Base-by-base conservation (phyloP, 2,113 vertebrate species). In the Machaerirhynchus nigripectus region DNA sequence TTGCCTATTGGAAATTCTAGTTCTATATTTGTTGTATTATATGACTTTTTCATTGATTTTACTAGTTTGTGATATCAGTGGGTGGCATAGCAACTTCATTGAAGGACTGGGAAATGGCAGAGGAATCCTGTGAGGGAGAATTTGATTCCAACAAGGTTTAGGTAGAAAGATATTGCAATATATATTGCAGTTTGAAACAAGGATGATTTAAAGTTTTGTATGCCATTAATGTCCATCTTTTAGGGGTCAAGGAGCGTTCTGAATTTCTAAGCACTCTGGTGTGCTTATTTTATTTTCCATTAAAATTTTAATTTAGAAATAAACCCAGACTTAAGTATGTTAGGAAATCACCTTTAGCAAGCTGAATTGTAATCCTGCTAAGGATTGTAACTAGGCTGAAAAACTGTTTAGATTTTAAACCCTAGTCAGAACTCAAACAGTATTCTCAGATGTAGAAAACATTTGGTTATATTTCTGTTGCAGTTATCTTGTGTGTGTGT, bases 391-490 rank as follows among this genome's bases (percentile, higher is more conserved):
- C 30, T 79, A 87, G 44, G 13, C 94, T 92, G 86, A 93, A 96
- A 89, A 74, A 82, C 86, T 94, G 95, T 95, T 97, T 89, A 76
- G 88, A 70, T 89, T 94, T 94, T 87, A 93, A 95, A 73, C 15
- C 21, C 23, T 73, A 76, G 59, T 75, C 89, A 91, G 69, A 87
- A 79, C 57, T 95, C 74, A 90, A 83, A 90, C 89, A 82, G 27
- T 91, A 49, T 69, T 93, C 70, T 95, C 65, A 73, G 78, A 94
- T 89, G 81, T 69, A 81, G 81, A 96, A 97, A 97, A 96, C 96
- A 96, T 97, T 97, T 96, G 95, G 89, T 96, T 95, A 39, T 95
- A 95, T 95, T 97, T 97, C 95, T 95, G 87, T 95, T 93, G 81
- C 87, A 94, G 81, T 96, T 96, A 77, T 78, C 75, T 56, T 91